phyloP scores from a whole-genome alignment of 1,140 invertebrate genomes.

The Venustaconcha ellipsiformis region DNA sequence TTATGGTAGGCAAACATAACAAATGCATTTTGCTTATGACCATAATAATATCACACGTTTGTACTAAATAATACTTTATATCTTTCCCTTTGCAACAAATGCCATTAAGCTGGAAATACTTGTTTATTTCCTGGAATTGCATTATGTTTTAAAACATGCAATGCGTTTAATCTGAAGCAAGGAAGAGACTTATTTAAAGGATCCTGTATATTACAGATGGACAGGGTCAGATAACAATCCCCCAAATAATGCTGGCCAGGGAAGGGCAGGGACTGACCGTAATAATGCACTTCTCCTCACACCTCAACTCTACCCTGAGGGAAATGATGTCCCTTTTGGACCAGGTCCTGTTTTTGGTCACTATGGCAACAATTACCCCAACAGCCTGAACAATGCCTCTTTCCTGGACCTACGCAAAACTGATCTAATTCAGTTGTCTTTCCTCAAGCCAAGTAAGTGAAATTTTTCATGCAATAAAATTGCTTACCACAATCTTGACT shows the following conservation, averaged over 20 bases:
- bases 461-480: not conserved
- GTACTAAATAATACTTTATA: too few relatives aligned
- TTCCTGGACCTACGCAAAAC: constrained; percentile 52
- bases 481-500: not conserved
- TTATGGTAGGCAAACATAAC: too few relatives aligned
- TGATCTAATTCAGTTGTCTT: constrained; percentile 54
- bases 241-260: constrained; percentile 65
- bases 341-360: constrained; percentile 54
- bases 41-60: too few relatives aligned
- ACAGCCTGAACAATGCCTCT: constrained; percentile 43
- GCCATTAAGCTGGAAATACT: too few relatives aligned
- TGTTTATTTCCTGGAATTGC: too few relatives aligned
- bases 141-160: too few relatives aligned
- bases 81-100: too few relatives aligned
- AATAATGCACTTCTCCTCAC: constrained; percentile 63
- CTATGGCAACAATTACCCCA: constrained; percentile 62
- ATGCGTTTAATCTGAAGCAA: too few relatives aligned
- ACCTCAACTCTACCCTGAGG: constrained; percentile 54
- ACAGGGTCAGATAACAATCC: constrained; percentile 67
- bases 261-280: constrained; percentile 62
- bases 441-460: constrained; percentile 51
- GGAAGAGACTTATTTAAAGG: too few relatives aligned
- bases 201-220: constrained; percentile 50
- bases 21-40: too few relatives aligned
- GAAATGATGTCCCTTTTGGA: constrained; percentile 38